Evolutionary conservation across 2,113 vertebrate genomes (phyloP), one percentile per base, ranked within the genome.

Genomic region (Glaucidium brasilianum): DNA sequence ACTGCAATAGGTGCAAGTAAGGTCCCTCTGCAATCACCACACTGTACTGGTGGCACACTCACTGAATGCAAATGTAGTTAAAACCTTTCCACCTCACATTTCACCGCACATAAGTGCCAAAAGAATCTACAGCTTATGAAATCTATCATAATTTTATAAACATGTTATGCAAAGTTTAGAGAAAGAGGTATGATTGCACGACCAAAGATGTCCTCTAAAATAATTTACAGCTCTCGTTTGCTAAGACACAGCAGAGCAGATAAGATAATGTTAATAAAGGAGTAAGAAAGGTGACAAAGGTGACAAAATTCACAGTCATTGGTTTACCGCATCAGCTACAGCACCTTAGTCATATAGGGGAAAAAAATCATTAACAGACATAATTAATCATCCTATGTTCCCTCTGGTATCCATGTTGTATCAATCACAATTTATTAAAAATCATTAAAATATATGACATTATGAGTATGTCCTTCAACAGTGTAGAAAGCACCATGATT

Each of bases 1-100:
- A 93, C 75, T 82, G 75, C 82, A 93, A 88, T 27, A 80, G 81
- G 55, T 83, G 75, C 59, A 95, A 80, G 72, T 91, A 55, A 75
- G n/a, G 92, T 88, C 85, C 80, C 67, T 94, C 78, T 92, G 76
- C 90, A 95, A 93, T 83, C 94, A 72, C 91, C 91, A 77, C 72
- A 74, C 60, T 84, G 67, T 68, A 63, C 49, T 83, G 86, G 77
- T 81, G 74, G 29, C 13, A 37, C 11, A 22, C n/a, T 37, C 29
- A 17, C 41, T 37, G 67, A 94, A 93, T 72, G 75, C 87, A 97
- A 91, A 73, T 71, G 59, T 56, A 74, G 58, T 21, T 29, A 94
- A 64, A 96, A 89, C 71, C 43, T 64, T 92, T 74, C 55, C 63
- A 58, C 26, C 83, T 94, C 63, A 67, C 47, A 58, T 84, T 62